These are phyloP conservation scores for Cataglyphis hispanica DNA, from an alignment of 1,140 invertebrate genomes.

Conservation along the genomic window DNA sequence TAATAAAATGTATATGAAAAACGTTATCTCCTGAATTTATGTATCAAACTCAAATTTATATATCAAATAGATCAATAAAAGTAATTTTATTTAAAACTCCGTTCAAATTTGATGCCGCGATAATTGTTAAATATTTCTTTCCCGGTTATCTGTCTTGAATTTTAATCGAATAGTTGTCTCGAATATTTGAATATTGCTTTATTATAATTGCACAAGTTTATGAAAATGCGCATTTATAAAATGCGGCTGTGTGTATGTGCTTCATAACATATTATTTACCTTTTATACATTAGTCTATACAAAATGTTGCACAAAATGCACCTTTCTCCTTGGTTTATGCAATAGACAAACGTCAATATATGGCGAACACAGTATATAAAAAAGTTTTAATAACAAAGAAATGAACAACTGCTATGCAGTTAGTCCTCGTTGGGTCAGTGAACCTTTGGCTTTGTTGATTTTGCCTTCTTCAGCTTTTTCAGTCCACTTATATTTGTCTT, in stretches of 20 bases:
- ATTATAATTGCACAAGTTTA: conserved; percentile 15
- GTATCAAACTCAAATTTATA: neutral
- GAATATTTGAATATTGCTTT: neutral
- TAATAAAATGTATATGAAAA: neutral
- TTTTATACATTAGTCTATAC: conserved; percentile 52
- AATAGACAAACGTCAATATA: conserved; percentile 10
- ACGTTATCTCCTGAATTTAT: neutral
- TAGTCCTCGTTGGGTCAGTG: conserved; percentile 78
- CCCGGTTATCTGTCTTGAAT: neutral
- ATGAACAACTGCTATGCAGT: conserved; percentile 20
- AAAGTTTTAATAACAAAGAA: conserved; percentile 57
- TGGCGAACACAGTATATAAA: conserved; percentile 44
- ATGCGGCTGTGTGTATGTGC: neutral
- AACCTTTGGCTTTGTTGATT: conserved; percentile 91
- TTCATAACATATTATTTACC: conserved; percentile 55
- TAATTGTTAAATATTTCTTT: neutral
- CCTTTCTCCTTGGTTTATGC: neutral
- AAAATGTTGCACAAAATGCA: conserved; percentile 41
- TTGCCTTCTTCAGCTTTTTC: conserved; percentile 94
- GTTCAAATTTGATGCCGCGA: neutral
- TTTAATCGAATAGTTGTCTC: neutral
- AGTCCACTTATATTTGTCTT: conserved; percentile 95
- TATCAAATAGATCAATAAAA: conserved; percentile 1
- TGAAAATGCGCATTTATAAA: neutral
- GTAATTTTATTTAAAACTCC: neutral